phyloP scores from a whole-genome alignment of 2,797 vertebrate genomes.

The Aphelocoma californica region DNA sequence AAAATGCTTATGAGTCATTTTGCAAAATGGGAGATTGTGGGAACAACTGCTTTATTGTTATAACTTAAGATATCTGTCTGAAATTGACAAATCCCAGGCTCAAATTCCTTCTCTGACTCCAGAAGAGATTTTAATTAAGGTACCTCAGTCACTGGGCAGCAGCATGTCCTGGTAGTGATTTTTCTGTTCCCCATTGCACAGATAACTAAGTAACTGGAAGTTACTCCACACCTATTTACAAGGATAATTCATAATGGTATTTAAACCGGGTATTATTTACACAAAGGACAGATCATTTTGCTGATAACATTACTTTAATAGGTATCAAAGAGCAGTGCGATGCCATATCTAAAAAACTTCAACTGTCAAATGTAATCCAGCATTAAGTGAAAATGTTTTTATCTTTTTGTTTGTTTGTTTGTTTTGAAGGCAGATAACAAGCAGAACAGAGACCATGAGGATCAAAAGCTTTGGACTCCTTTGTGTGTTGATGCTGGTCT shows the following conservation, averaged over 20 bases:
- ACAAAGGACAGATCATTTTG: background rate
- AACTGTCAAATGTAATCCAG: background rate
- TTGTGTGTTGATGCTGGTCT: conserved; percentile 75
- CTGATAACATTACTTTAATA: background rate
- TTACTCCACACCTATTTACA: background rate
- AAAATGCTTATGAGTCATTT: background rate
- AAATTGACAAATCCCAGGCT: background rate
- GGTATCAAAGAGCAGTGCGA: background rate
- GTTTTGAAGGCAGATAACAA: conserved; percentile 42
- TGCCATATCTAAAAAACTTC: background rate
- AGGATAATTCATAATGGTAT: background rate
- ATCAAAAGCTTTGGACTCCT: conserved; percentile 70
- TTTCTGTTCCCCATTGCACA: background rate
- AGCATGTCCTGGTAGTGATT: background rate
- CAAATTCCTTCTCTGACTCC: background rate
- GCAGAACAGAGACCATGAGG: conserved; percentile 59
- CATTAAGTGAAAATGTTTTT: background rate
- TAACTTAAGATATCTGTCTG: background rate
- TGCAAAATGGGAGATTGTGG: background rate
- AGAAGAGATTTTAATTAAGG: background rate
- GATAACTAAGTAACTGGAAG: background rate
- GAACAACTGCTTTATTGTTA: background rate
- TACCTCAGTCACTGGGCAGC: background rate
- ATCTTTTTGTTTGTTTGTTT: background rate
- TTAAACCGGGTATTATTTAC: background rate